Conservation (phyloP, 2,113 vertebrate genomes). For the Diadophis punctatus region DNA sequence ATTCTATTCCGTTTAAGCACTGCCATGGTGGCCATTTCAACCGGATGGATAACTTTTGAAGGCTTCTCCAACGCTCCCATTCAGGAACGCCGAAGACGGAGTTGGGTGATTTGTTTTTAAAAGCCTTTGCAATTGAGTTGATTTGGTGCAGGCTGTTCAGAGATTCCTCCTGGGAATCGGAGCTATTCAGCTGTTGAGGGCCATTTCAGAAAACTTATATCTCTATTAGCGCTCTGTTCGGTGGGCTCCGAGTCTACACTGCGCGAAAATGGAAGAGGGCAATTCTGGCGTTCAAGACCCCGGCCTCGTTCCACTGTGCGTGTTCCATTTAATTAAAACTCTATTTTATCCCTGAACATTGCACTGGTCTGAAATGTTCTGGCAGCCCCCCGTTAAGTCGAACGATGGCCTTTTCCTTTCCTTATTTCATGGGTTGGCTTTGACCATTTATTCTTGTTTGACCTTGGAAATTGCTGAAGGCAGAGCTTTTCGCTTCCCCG, state of each 20-base stretch:
- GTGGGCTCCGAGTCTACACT: not conserved
- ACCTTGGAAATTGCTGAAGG: slow-evolving; percentile 65
- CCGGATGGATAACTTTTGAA: not conserved
- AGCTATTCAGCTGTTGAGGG: not conserved
- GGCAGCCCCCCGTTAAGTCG: slow-evolving; percentile 37
- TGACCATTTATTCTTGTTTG: slow-evolving; percentile 61
- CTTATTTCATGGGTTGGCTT: slow-evolving; percentile 58
- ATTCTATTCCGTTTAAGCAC: not conserved
- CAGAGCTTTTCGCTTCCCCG: slow-evolving; percentile 29
- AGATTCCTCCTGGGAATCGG: not conserved
- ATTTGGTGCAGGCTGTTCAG: not conserved
- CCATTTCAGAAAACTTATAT: slow-evolving; percentile 1
- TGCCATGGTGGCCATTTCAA: not conserved
- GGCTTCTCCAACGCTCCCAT: not conserved
- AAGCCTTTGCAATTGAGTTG: not conserved
- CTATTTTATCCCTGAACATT: slow-evolving; percentile 19
- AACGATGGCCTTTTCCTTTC: slow-evolving; percentile 54
- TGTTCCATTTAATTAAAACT: slow-evolving; percentile 49
- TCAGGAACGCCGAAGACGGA: not conserved
- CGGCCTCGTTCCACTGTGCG: slow-evolving; percentile 16
- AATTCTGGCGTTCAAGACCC: slow-evolving; percentile 23
- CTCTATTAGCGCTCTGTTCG: slow-evolving; percentile 1
- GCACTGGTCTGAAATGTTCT: slow-evolving; percentile 37
- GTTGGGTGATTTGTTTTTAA: not conserved
- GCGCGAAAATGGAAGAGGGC: slow-evolving; percentile 5